These are phyloP conservation scores for Nemapogon koenigi DNA, from an alignment of 2,888 invertebrate genomes.

Conservation along the genomic window DNA sequence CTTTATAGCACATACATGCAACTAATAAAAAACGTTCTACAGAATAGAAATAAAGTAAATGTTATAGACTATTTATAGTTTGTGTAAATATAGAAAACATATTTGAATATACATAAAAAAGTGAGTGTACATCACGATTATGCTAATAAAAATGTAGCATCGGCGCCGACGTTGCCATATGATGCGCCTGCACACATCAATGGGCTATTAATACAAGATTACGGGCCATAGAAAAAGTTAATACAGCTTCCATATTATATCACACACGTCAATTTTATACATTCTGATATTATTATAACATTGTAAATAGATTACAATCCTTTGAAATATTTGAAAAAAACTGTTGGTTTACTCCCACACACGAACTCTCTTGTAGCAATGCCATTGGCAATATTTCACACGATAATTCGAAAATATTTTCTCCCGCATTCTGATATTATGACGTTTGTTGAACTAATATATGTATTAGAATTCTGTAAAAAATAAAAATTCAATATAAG, in stretches of 20 bases:
- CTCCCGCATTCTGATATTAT: neutral
- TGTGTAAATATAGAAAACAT: neutral
- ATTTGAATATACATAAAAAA: conserved; percentile 3
- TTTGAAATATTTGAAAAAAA: neutral
- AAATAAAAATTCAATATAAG: neutral
- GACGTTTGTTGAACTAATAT: neutral
- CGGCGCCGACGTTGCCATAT: conserved; percentile 6
- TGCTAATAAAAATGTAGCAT: conserved; percentile 5
- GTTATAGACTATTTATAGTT: neutral
- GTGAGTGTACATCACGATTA: conserved; percentile 8
- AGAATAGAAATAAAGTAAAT: neutral
- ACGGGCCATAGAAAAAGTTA: conserved; percentile 4
- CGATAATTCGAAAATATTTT: neutral
- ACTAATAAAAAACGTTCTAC: neutral
- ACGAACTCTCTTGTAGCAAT: no score
- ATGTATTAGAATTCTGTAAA: neutral
- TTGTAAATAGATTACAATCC: no score
- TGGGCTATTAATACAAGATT: conserved; percentile 7
- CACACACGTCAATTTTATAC: neutral
- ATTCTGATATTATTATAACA: no score
- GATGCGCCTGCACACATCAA: conserved; percentile 8
- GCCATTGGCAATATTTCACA: no score
- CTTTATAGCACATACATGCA: neutral
- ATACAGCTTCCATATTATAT: conserved; percentile 7
- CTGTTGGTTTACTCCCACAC: neutral